Evolutionary conservation across 2,888 invertebrate genomes (phyloP).

Genomic region (Drosophila diplacantha): DNA sequence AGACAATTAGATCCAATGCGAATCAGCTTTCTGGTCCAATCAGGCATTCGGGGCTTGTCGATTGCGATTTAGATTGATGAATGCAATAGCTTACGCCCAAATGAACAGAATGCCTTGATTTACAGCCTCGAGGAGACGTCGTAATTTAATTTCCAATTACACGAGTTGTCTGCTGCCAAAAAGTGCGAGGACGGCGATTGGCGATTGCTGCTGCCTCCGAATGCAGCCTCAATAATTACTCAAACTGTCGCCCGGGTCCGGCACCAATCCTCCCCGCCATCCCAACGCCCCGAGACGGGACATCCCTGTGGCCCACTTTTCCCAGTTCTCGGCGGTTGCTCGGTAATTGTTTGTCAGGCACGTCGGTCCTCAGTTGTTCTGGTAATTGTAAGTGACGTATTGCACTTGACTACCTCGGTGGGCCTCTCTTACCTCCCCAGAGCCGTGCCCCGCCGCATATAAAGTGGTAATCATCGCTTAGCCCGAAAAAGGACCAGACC

Average conservation of each 20-base stretch:
- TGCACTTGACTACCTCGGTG: conserved; percentile 49
- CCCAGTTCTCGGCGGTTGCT: conserved; percentile 36
- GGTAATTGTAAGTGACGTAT: conserved; percentile 66
- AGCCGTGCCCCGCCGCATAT: conserved; percentile 47
- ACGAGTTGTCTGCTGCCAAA: conserved; percentile 62
- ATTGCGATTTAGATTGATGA: conserved; percentile 39
- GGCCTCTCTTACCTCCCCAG: conserved; percentile 2
- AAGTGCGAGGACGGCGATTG: conserved; percentile 44
- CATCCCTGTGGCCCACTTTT: conserved; percentile 35
- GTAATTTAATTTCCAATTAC: conserved; percentile 72
- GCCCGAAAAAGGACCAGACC: conserved; percentile 16
- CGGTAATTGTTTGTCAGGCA: conserved; percentile 68
- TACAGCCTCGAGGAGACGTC: conserved; percentile 17
- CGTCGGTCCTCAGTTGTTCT: conserved; percentile 46
- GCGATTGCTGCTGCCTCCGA: conserved; percentile 48
- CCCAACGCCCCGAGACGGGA: conserved; percentile 4
- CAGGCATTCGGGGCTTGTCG: conserved; percentile 20
- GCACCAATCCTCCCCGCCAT: conserved; percentile 18
- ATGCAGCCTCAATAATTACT: conserved; percentile 69
- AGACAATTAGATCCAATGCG: conserved; percentile 6
- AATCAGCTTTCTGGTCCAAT: conserved; percentile 32
- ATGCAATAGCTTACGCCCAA: conserved; percentile 59
- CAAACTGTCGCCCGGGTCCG: conserved; percentile 69
- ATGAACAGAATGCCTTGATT: conserved; percentile 45
- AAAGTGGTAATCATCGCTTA: conserved; percentile 59